Evolutionary conservation across 2,888 invertebrate species (phyloP).

Genomic region (Drosophila paranaensis): DNA sequence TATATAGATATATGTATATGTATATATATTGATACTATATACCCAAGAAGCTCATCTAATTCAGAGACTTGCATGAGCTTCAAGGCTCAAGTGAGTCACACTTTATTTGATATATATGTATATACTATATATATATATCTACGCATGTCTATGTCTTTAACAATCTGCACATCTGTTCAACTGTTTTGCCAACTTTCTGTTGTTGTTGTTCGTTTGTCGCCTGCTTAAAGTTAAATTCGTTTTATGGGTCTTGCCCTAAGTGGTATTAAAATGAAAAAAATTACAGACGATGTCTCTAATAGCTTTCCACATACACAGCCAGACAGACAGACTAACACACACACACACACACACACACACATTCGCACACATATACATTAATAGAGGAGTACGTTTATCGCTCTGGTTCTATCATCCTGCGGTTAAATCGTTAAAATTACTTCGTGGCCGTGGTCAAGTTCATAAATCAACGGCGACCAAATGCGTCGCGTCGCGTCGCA

Average conservation of each 20-base stretch:
- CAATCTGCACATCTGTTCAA: constrained; percentile 17
- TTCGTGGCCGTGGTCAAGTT: constrained; percentile 79
- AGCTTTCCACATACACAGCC: constrained; percentile 56
- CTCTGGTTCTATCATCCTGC: constrained; percentile 76
- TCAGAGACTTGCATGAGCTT: too few species aligned
- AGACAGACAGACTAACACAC: constrained; percentile 21
- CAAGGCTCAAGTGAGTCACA: too few species aligned
- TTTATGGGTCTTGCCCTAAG: constrained; percentile 57
- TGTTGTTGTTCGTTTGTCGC: constrained; percentile 16
- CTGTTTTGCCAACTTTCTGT: constrained; percentile 36
- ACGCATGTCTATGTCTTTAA: neutral
- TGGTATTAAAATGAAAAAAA: constrained; percentile 65
- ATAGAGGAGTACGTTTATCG: constrained; percentile 66
- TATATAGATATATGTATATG: too few species aligned
- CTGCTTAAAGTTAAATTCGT: constrained; percentile 58
- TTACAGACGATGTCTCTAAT: constrained; percentile 58
- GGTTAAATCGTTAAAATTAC: constrained; percentile 78
- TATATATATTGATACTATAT: too few species aligned
- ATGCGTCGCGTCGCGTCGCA: constrained; percentile 34
- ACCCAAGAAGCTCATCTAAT: too few species aligned
- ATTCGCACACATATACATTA: constrained; percentile 6
- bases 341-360: constrained; percentile 19
- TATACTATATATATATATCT: neutral
- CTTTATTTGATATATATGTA: too few species aligned
- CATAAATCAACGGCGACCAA: constrained; percentile 74